Base-by-base conservation (phyloP, 2,888 invertebrate species). In the Escarpia spicata region DNA sequence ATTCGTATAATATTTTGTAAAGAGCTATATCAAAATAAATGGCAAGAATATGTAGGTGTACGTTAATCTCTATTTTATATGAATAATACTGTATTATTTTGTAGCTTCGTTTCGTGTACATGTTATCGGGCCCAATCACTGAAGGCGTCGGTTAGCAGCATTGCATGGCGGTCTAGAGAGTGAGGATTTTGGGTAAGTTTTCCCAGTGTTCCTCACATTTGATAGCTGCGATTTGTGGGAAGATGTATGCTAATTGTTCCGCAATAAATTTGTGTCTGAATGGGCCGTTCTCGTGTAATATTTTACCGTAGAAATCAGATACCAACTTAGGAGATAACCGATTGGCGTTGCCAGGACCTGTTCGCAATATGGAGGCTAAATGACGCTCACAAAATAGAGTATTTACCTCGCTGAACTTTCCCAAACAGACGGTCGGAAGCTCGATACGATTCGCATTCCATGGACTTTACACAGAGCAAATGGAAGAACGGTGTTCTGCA, bases 131-230 rank as follows among this genome's bases (percentile, higher is more conserved):
- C 75, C 75, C 75, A 75, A 75, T 26, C 75, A 26, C 75, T 26
- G 75, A 75, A 75, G 75, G 75, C 75, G 75, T 75, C 26, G 75
- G 75, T 75, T 75, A 75, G 75, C 91, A 37, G 96, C 95, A 94
- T 94, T 96, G 96, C 96, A 96, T 96, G 96, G 96, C 96, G 96
- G 96, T 96, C 96, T 94, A 94, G 95, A 94, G 94, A 93, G 94
- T 94, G 95, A 95, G 95, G 95, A 95, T 96, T 96, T 96, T 96
- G 96, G 96, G 96, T 96, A 96, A 96, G 96, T 96, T 96, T 96
- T 96, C 96, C 96, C 96, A 96, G 96, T 96, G 96, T 96, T 96
- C 96, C 75, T 75, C 75, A 75, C 75, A 75, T 75, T 75, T 75
- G 75, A 26, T 75, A 75, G 75, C n/a, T 95, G 94, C 60, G 93